Conservation (phyloP, 2,888 invertebrate genomes). For the Troides oblongomaculatus region DNA sequence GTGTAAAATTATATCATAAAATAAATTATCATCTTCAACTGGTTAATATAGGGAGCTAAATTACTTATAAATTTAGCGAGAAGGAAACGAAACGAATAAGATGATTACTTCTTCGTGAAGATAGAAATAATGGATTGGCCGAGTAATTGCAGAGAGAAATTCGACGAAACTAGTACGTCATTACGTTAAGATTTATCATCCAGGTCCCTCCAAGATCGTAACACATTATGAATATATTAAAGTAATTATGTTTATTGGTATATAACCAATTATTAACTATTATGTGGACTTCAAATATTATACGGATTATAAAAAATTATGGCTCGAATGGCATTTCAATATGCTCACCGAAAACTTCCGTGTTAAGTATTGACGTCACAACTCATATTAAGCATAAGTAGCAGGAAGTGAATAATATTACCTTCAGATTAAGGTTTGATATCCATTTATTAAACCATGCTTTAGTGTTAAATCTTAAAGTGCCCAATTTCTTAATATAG, state of each 20-base stretch:
- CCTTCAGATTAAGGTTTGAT: too few relatives aligned
- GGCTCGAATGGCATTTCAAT: too few relatives aligned
- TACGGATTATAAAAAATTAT: too few relatives aligned
- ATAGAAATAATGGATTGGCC: constrained; percentile 2
- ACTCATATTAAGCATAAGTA: too few relatives aligned
- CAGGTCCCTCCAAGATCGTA: too few relatives aligned
- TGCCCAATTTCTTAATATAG: not conserved
- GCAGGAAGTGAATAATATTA: too few relatives aligned
- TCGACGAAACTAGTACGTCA: not conserved
- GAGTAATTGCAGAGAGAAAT: not conserved
- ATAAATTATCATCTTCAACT: not conserved
- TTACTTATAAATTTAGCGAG: not conserved
- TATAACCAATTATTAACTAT: not conserved
- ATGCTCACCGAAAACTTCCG: too few relatives aligned
- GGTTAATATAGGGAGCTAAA: not conserved
- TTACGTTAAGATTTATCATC: not conserved
- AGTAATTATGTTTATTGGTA: not conserved
- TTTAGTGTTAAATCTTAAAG: not conserved
- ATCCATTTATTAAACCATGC: too few relatives aligned
- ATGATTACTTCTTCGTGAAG: constrained; percentile 3
- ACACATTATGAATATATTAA: not conserved
- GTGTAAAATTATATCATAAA: not conserved
- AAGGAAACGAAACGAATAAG: not conserved
- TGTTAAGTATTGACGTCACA: too few relatives aligned
- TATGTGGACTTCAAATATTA: not conserved